Base-by-base conservation (phyloP, 2,888 invertebrate species). In the Lasioglossum leucozonium region DNA sequence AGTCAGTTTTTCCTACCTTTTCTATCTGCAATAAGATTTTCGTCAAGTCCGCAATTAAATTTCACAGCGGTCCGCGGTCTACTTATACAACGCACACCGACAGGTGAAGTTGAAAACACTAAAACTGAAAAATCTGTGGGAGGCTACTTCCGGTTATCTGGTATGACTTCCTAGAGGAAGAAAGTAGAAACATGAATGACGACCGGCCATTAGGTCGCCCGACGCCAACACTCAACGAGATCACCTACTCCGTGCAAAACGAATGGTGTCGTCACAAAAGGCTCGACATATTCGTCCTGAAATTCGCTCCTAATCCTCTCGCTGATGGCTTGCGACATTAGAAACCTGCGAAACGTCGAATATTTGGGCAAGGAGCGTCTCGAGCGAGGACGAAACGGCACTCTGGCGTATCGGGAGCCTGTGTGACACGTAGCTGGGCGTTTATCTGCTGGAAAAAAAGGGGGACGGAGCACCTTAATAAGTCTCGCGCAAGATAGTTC, bases 321-420 rank as follows among this genome's bases (percentile, higher is more conserved):
- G 69, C 69, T 69, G 69, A 69, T 69, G 40, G 37, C 69, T 69
- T 40, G 37, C 69, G 69, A 69, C 69, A 69, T 69, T 69, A 69
- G 69, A 69, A 69, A 40, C n/a, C 69, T 69, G 37, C 11, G 37
- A 40, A 69, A 37, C 40, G n/a, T 65, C 34, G 34, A 65, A 22
- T 65, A 11, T n/a, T n/a, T 2, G 40, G 11, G 11, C 13, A 11
- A 4, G 40, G n/a, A 30, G 18, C 65, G 8, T 8, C 30, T 37
- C 30, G 30, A 65, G 34, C 65, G 34, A 18, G 18, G 4, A 10
- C 8, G 18, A 37, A 69, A 69, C 37, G n/a, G 5, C 37, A 4
- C 11, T 22, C 4, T 0, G 22, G n/a, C 67, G 62, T 67, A n/a
- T 67, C 67, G 67, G 40, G 22, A 37, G 22, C 4, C 11, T 11